These are phyloP conservation scores for Xylophagus ater DNA, from an alignment of 2,888 invertebrate genomes.

Conservation along the genomic window DNA sequence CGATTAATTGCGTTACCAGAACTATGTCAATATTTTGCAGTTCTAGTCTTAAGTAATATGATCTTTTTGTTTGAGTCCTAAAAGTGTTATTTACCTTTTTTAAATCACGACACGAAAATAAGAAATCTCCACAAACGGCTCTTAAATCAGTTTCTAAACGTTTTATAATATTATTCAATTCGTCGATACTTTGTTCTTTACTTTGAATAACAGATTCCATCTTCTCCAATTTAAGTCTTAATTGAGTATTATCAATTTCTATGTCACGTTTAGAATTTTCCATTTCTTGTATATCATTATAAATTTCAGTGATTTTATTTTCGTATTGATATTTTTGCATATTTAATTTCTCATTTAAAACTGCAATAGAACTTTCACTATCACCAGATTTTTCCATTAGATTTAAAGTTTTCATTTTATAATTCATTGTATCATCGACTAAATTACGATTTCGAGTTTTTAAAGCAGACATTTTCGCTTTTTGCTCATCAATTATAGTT, in stretches of 20 bases:
- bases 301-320: constrained; percentile 25
- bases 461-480: constrained; percentile 52
- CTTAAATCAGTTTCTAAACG: constrained; percentile 31
- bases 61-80: no score
- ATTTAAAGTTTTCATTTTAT: constrained; percentile 49
- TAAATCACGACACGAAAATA: constrained; percentile 35
- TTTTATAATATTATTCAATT: constrained; percentile 23
- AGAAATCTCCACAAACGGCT: constrained; percentile 32
- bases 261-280: constrained; percentile 23
- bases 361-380: constrained; percentile 51
- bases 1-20: no score
- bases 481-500: constrained; percentile 46
- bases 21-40: no score
- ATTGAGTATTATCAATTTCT: constrained; percentile 24
- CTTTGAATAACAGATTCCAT: constrained; percentile 20
- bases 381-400: constrained; percentile 51
- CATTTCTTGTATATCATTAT: constrained; percentile 22
- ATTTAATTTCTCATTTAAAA: constrained; percentile 42
- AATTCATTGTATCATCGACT: constrained; percentile 49
- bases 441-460: constrained; percentile 58
- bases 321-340: constrained; percentile 30
- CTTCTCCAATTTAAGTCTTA: constrained; percentile 27
- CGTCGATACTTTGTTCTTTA: constrained; percentile 24
- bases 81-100: constrained; percentile 27
- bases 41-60: no score